Conservation (phyloP, 2,888 invertebrate species). For the Petrolisthes manimaculis region DNA sequence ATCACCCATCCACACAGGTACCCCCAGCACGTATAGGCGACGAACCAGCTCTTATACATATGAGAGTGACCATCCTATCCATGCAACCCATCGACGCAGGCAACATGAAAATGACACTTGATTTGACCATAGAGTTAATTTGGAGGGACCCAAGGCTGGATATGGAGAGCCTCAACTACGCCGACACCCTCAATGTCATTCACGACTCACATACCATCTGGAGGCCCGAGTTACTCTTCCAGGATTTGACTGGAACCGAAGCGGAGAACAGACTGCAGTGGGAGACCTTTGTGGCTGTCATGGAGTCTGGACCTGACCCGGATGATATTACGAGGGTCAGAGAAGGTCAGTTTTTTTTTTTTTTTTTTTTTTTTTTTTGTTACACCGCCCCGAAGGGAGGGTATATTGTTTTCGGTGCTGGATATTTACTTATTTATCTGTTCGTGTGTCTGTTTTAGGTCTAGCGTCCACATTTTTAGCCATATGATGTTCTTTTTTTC, state of each 20-base stretch:
- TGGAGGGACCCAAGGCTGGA: conserved; percentile 59
- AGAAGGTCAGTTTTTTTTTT: conserved; percentile 65
- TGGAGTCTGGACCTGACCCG: conserved; percentile 56
- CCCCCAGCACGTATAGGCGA: conserved; percentile 58
- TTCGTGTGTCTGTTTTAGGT: too few species aligned
- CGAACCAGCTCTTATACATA: conserved; percentile 48
- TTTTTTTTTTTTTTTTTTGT: too few species aligned
- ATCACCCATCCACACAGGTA: conserved; percentile 20
- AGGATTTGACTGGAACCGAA: conserved; percentile 57
- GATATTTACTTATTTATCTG: too few species aligned
- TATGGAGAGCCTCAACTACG: conserved; percentile 64
- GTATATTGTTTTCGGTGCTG: too few species aligned
- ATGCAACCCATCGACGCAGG: conserved; percentile 61
- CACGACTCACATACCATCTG: conserved; percentile 48
- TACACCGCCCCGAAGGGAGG: too few species aligned
- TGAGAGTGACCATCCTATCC: conserved; percentile 55
- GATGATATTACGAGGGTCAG: conserved; percentile 61
- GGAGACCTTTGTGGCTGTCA: conserved; percentile 58
- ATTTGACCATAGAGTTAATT: conserved; percentile 36
- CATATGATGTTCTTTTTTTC: too few species aligned
- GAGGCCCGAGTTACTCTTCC: conserved; percentile 56
- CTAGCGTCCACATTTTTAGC: too few species aligned
- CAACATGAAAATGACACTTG: conserved; percentile 45
- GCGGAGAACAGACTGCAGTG: conserved; percentile 45
- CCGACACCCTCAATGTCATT: conserved; percentile 58